phyloP scores from a whole-genome alignment of 2,888 invertebrate species.

The Drosophila paracracens region DNA sequence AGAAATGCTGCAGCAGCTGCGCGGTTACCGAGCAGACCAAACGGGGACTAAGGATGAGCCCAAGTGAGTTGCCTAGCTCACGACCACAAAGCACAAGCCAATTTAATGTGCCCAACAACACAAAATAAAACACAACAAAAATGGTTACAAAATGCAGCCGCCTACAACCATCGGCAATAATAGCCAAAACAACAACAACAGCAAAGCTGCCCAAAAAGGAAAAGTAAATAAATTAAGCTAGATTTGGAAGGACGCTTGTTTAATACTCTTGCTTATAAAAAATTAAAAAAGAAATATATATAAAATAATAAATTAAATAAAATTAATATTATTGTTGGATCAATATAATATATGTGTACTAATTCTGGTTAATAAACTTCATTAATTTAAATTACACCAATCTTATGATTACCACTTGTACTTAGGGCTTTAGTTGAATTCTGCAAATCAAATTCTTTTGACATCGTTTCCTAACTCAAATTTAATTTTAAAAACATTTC shows the following conservation, averaged over 20 bases:
- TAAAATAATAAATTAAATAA: neutral
- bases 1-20: conserved; percentile 69
- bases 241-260: neutral
- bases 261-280: neutral
- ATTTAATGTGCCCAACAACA: conserved; percentile 69
- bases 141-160: conserved; percentile 68
- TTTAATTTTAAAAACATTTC: neutral
- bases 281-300: neutral
- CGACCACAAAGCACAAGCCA: conserved; percentile 60
- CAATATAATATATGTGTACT: neutral
- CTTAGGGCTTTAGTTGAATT: neutral
- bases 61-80: conserved; percentile 39
- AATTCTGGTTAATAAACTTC: neutral
- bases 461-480: too few relatives aligned
- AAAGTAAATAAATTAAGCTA: neutral
- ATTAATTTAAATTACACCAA: neutral
- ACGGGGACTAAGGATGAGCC: conserved; percentile 13
- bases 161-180: conserved; percentile 39
- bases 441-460: neutral
- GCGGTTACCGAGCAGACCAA: conserved; percentile 26
- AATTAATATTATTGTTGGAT: neutral
- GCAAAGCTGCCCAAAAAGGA: conserved; percentile 7
- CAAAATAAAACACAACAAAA: conserved; percentile 64
- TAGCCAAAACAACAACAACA: conserved; percentile 32
- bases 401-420: too few relatives aligned